Base-by-base conservation (phyloP, 92 coral and sea anemone genomes). In the Pocillopora meandrina region DNA sequence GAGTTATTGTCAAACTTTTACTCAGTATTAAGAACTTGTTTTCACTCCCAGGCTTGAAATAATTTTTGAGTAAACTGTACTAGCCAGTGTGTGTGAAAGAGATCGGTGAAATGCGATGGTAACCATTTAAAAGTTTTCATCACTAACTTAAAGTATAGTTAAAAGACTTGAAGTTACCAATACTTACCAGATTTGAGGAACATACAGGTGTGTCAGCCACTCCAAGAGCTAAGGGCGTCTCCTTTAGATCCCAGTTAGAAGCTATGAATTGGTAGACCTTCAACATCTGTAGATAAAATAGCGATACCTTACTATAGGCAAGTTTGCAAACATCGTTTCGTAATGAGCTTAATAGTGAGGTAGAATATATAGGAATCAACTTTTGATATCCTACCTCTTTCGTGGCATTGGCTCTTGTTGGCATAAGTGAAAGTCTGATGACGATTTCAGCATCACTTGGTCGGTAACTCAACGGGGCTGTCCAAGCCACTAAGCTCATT, bases 181-280 rank as follows among this genome's bases (percentile, higher is more conserved):
- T 1, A 74, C 78, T 14, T 76, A 60, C 81, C 63, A 60, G 23
- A 34, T n/a, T 42, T 18, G 73, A 65, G 59, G 61, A 20, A 15
- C 83, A 79, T 8, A 47, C 31, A 20, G 57, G 49, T 16, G 47
- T 76, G 52, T 23, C 55, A 55, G 33, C 31, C 65, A 35, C 33
- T 21, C 60, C 60, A 23, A 76, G 65, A 21, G 14, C 19, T 17
- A 78, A 1, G 20, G 33, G 18, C 12, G 72, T 23, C 42, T 42
- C 10, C 61, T 78, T 58, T 16, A 63, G 47, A 42, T 63, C 55
- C 13, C 20, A 11, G 13, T 64, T 20, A 19, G 80, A 58, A 55
- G 61, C 63, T 64, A 78, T 63, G 14, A 78, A 47, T 72, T 64
- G 60, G 52, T 64, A 47, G 20, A 78, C 60, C 59, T 66, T 78